Conservation (phyloP, 2,888 invertebrate species). For the Mesoligia furuncula region DNA sequence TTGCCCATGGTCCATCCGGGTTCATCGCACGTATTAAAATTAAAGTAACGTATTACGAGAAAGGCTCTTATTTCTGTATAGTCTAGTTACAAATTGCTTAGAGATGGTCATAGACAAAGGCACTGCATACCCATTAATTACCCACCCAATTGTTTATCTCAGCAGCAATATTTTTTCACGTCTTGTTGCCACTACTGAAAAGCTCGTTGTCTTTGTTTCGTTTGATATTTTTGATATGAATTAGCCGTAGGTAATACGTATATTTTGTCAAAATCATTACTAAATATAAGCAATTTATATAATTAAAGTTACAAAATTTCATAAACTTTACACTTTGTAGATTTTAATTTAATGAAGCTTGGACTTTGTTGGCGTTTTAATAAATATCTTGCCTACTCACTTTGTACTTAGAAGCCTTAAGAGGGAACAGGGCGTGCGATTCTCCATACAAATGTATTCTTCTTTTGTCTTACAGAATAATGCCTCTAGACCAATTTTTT, state of each 20-base stretch:
- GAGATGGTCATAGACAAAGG: neutral
- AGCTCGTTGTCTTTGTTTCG: neutral
- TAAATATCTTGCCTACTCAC: conserved; percentile 19
- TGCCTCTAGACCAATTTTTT: too few relatives aligned
- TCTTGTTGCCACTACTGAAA: neutral
- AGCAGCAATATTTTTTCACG: neutral
- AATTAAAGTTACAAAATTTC: conserved; percentile 36
- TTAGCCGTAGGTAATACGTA: neutral
- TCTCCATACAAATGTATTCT: too few relatives aligned
- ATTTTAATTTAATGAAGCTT: conserved; percentile 36
- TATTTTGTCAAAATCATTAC: neutral
- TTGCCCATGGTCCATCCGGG: too few relatives aligned
- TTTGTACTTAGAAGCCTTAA: too few relatives aligned
- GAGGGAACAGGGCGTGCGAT: too few relatives aligned
- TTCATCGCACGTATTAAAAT: neutral
- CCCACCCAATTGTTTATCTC: neutral
- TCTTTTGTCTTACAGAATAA: too few relatives aligned
- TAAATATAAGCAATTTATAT: conserved; percentile 19
- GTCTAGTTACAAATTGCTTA: neutral
- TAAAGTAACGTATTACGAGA: neutral
- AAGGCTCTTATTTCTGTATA: neutral
- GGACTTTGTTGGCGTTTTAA: conserved; percentile 36
- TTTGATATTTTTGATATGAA: neutral
- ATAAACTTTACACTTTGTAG: conserved; percentile 38
- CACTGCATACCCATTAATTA: neutral